These are phyloP conservation scores for Macquaria ambigua DNA, from an alignment of 2,113 vertebrate genomes.

Conservation along the genomic window DNA sequence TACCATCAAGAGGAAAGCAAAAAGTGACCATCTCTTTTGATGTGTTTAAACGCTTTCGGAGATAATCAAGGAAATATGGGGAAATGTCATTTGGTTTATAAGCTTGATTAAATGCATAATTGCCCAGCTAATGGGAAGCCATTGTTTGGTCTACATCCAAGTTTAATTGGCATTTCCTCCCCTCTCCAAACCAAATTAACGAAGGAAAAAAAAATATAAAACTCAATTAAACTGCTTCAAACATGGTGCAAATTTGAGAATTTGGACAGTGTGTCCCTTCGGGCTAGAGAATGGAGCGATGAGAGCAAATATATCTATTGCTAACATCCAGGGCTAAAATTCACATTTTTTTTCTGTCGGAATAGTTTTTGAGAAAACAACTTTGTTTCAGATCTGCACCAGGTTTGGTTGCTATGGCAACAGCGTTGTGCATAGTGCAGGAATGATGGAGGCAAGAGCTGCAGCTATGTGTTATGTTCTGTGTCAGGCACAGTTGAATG, in stretches of 20 bases:
- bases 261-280: not conserved
- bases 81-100: slow-evolving; percentile 59
- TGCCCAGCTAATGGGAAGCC: slow-evolving; percentile 55
- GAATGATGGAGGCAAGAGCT: slow-evolving; percentile 34
- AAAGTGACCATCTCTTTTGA: not conserved
- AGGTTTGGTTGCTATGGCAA: slow-evolving; percentile 67
- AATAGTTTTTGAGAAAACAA: slow-evolving; percentile 36
- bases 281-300: not conserved
- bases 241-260: not conserved
- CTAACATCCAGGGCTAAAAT: slow-evolving; percentile 9
- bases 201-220: not conserved
- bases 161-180: slow-evolving; percentile 48
- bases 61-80: slow-evolving; percentile 49
- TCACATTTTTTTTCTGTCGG: slow-evolving; percentile 9
- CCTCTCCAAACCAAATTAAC: slow-evolving; percentile 44
- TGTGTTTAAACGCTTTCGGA: slow-evolving; percentile 22
- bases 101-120: slow-evolving; percentile 56
- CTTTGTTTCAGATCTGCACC: slow-evolving; percentile 43
- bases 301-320: not conserved
- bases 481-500: slow-evolving; percentile 26
- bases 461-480: slow-evolving; percentile 37
- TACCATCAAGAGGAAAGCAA: not conserved
- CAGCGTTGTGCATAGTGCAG: slow-evolving; percentile 34
- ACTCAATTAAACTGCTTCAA: slow-evolving; percentile 22
- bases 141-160: slow-evolving; percentile 30